Evolutionary conservation across 2,797 vertebrate genomes (phyloP).

Genomic region (Sebastes taczanowskii): DNA sequence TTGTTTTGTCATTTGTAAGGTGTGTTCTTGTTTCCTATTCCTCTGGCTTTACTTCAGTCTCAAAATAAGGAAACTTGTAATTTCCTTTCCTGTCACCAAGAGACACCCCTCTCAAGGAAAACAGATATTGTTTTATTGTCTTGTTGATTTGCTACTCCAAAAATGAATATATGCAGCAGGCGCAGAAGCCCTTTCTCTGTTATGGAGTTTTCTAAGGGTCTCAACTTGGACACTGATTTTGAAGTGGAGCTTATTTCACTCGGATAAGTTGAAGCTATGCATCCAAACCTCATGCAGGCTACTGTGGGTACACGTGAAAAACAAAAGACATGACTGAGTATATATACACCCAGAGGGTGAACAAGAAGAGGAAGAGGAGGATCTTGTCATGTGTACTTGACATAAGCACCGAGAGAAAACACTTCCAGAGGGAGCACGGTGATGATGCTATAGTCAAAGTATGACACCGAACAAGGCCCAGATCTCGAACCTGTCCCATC

Average conservation of each 20-base stretch:
- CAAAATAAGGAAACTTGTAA: background rate
- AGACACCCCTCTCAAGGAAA: background rate
- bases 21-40: background rate
- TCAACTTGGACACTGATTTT: background rate
- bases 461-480: slow-evolving; percentile 31
- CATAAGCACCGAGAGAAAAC: slow-evolving; percentile 20
- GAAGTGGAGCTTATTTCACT: background rate
- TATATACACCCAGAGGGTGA: background rate
- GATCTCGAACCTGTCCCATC: background rate
- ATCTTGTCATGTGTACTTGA: slow-evolving; percentile 12
- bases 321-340: background rate
- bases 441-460: slow-evolving; percentile 31
- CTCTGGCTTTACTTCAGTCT: background rate
- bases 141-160: background rate
- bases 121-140: background rate
- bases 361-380: background rate
- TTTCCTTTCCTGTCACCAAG: background rate
- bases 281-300: background rate
- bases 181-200: background rate
- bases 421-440: slow-evolving; percentile 8
- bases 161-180: background rate
- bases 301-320: background rate
- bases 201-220: background rate
- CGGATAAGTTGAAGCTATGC: background rate
- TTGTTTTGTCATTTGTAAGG: slow-evolving; percentile 1